Percentiles rank a stretch among this genome's conserved stretches.
Evolutionary conservation across 2,888 invertebrate genomes (phyloP).

Genomic region (Spisula subtruncata): DNA sequence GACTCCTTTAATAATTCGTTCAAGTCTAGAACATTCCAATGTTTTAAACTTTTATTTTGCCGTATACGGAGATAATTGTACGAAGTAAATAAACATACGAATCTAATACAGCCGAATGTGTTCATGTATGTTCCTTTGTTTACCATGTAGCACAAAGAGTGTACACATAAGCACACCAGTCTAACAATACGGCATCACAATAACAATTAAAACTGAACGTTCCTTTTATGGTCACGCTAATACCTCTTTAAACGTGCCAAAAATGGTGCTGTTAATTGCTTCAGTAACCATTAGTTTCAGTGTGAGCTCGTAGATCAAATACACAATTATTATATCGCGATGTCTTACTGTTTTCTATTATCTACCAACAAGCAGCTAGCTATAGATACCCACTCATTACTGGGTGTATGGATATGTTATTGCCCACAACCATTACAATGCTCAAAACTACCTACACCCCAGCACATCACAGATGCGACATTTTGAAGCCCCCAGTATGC

Average conservation of each 20-base stretch:
- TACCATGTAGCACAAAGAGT: too few species aligned
- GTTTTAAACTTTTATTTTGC: too few species aligned
- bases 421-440: neutral
- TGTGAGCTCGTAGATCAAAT: conserved; percentile 31
- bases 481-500: too few species aligned
- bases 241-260: neutral
- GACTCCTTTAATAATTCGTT: too few species aligned
- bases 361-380: neutral
- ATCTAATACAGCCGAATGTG: too few species aligned
- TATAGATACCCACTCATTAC: neutral
- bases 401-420: neutral
- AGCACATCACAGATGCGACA: too few species aligned
- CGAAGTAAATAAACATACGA: too few species aligned
- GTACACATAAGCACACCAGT: too few species aligned
- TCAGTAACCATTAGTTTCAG: conserved; percentile 29
- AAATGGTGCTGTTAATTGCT: neutral
- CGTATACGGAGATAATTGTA: too few species aligned
- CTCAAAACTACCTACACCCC: too few species aligned
- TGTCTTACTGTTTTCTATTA: conserved; percentile 21
- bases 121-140: neutral
- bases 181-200: neutral
- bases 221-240: neutral
- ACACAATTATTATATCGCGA: conserved; percentile 20
- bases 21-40: too few species aligned
- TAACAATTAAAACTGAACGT: neutral